Base-by-base conservation (phyloP, 2,113 vertebrate genomes). In the Aspidoscelis tigris region DNA sequence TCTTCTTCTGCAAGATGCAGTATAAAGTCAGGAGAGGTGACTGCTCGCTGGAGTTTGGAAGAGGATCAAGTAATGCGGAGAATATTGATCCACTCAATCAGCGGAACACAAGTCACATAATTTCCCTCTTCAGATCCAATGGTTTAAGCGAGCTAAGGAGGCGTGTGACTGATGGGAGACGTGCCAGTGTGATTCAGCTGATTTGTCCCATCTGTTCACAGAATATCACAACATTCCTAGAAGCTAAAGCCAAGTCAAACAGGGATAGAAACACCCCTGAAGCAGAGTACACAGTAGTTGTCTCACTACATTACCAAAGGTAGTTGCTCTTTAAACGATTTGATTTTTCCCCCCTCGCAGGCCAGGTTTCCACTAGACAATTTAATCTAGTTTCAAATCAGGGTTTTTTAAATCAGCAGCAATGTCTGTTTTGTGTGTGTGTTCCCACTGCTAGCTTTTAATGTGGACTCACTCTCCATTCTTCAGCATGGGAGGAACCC, bases 101-200 rank as follows among this genome's bases (percentile, higher is more conserved):
- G 69, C 12, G 11, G 41, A 10, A 20, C 26, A 64, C 24, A 71
- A 72, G 39, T 10, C 21, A 50, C 68, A 72, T 18, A 22, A 18
- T 61, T 65, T 61, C 53, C 41, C 39, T 73, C 39, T 24, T 12
- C 47, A 39, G 64, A 33, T 78, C 83, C 53, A 84, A 84, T 47
- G n/a, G 41, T 39, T 64, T 9, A 16, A 64, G 39, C 68, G 24
- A 11, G 20, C 20, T 79, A 21, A 39, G 41, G 69, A 65, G 26
- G 55, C n/a, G 50, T 79, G 69, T 66, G 26, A 39, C 41, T 47
- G 41, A 65, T 39, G 43, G 53, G 83, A 65, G 55, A 11, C 33
- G 44, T 73, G 68, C 68, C 55, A 33, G 5, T 22, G 39, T 65
- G 83, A 65, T 20, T 65, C 55, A 73, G 69, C 41, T 41, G 7